These are phyloP conservation scores for Heliangelus exortis DNA, from an alignment of 2,797 vertebrate genomes.

Conservation along the genomic window DNA sequence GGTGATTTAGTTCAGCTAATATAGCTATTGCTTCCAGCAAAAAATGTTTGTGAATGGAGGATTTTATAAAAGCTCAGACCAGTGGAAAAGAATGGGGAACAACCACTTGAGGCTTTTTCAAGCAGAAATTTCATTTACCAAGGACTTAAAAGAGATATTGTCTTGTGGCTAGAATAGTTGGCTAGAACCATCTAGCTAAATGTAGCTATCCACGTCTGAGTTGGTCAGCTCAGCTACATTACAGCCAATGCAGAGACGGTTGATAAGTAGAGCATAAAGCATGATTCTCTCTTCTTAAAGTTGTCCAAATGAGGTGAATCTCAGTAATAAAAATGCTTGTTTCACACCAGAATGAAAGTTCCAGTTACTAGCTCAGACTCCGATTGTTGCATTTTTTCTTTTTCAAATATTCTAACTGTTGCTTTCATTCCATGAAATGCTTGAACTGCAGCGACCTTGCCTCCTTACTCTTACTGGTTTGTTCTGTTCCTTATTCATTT, in stretches of 20 bases:
- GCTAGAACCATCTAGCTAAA: background rate
- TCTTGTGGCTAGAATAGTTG: background rate
- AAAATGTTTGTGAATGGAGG: background rate
- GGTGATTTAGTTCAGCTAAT: conserved; percentile 26
- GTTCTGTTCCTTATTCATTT: conserved; percentile 33
- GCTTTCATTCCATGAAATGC: conserved; percentile 7
- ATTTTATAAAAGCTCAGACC: background rate
- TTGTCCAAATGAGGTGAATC: background rate
- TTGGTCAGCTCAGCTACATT: background rate
- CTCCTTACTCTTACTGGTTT: conserved; percentile 1
- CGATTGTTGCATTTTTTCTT: background rate
- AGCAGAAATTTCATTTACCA: background rate
- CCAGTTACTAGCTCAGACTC: background rate
- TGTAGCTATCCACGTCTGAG: background rate
- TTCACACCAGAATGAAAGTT: conserved; percentile 10
- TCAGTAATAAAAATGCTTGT: background rate
- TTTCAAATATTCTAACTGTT: background rate
- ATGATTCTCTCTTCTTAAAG: background rate
- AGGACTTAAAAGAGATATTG: background rate
- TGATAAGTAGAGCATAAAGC: background rate
- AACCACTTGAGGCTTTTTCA: background rate
- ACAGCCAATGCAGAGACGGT: background rate
- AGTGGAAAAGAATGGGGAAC: background rate
- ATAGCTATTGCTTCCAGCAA: background rate
- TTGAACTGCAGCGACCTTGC: conserved; percentile 44